Evolutionary conservation across 2,113 vertebrate genomes (phyloP).

Genomic region (Capreolus pygargus): DNA sequence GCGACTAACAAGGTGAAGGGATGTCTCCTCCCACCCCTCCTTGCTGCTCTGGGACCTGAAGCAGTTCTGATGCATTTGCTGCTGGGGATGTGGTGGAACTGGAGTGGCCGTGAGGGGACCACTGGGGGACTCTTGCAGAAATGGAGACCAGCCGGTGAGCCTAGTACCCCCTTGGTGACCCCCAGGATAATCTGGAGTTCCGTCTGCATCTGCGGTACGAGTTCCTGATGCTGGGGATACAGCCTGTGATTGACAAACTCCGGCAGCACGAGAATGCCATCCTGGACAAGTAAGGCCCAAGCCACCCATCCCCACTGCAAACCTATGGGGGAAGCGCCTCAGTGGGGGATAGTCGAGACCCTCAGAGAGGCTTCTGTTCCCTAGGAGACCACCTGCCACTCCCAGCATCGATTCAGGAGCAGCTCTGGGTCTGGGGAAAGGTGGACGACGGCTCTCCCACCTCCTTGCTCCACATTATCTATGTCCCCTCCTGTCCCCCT

Average conservation of each 20-base stretch:
- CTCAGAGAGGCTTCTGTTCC: background rate
- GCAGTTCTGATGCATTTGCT: background rate
- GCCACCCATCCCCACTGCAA: background rate
- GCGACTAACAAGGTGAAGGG: background rate
- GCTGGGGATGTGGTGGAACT: background rate
- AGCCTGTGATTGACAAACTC: conserved; percentile 96
- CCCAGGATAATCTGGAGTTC: conserved; percentile 96
- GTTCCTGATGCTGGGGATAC: conserved; percentile 98
- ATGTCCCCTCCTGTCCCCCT: background rate
- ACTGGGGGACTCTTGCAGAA: background rate
- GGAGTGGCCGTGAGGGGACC: background rate
- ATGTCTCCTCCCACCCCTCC: background rate
- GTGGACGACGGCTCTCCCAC: rapidly evolving
- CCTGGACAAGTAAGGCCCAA: conserved; percentile 90
- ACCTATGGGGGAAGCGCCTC: background rate
- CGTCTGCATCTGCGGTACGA: conserved; percentile 96
- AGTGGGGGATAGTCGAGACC: background rate
- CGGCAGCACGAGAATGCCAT: conserved; percentile 95
- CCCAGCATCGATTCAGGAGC: background rate
- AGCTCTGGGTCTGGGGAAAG: background rate
- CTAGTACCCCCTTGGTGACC: background rate
- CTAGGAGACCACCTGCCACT: background rate
- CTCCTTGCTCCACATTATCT: background rate
- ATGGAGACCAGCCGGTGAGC: background rate
- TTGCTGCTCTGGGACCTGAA: background rate